These are phyloP conservation scores for Mesitornis unicolor DNA, from an alignment of 2,113 vertebrate genomes.

Conservation along the genomic window DNA sequence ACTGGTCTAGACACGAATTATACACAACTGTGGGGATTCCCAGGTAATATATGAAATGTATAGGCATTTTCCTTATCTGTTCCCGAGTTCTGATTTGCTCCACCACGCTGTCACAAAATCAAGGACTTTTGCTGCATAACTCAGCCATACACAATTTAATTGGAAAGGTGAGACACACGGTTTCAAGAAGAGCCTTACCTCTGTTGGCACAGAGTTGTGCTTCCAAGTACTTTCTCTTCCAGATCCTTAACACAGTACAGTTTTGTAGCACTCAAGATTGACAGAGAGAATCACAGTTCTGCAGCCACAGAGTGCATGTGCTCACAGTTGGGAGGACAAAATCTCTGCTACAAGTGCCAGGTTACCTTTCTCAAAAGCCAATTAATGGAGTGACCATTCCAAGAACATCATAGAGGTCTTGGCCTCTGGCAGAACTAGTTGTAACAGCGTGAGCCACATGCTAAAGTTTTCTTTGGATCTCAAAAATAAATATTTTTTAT, in stretches of 20 bases:
- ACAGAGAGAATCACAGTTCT: not conserved
- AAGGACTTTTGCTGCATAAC: not conserved
- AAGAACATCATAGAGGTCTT: not conserved
- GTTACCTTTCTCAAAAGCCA: not conserved
- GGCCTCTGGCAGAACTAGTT: not conserved
- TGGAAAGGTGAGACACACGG: not conserved
- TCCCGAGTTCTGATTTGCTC: not conserved
- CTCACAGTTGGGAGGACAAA: not conserved
- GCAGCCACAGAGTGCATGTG: not conserved
- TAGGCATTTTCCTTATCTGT: not conserved
- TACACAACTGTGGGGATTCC: not conserved
- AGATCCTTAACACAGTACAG: not conserved
- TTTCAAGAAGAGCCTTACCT: not conserved
- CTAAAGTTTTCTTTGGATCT: not conserved
- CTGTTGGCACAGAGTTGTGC: accelerated
- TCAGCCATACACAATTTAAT: accelerated
- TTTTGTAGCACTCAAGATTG: not conserved
- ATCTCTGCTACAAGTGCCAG: not conserved
- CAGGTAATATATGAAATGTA: not conserved
- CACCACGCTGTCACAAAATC: not conserved
- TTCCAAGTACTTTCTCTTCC: not conserved
- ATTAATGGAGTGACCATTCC: not conserved
- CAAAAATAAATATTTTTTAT: not conserved
- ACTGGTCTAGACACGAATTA: not conserved
- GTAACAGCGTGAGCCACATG: not conserved